Evolutionary conservation across 2,113 vertebrate species (phyloP).

Genomic region (Erythrocercus mccallii): DNA sequence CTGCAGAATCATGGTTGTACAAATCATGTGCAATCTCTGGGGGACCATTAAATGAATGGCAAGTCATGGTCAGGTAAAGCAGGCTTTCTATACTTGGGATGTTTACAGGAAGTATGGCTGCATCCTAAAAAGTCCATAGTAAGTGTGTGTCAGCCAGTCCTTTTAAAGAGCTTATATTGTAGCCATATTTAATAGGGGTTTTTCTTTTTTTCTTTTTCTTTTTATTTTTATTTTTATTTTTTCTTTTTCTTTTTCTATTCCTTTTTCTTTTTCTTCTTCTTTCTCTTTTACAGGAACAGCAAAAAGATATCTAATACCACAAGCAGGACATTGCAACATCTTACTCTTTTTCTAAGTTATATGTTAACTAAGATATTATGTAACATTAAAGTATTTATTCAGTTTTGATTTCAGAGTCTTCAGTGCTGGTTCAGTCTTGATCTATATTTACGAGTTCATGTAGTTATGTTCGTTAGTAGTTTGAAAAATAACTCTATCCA

Average conservation of each 20-base stretch:
- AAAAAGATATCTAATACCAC: neutral
- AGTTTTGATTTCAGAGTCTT: conserved; percentile 1
- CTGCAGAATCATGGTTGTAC: neutral
- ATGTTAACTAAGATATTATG: conserved; percentile 55
- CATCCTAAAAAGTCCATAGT: neutral
- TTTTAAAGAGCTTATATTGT: neutral
- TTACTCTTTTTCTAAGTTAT: conserved; percentile 26
- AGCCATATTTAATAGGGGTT: neutral
- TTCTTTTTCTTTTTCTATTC: neutral
- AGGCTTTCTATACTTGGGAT: neutral
- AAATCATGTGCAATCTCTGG: neutral
- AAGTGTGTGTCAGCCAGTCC: neutral
- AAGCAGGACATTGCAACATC: conserved; percentile 3
- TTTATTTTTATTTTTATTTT: no score
- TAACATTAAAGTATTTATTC: conserved; percentile 43
- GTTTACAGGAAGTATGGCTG: neutral
- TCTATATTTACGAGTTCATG: neutral
- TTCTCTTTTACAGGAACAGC: neutral
- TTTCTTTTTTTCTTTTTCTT: neutral
- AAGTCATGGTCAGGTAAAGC: neutral
- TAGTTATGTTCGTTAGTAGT: neutral
- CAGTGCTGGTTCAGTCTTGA: neutral
- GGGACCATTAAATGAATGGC: neutral
- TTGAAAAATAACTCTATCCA: neutral
- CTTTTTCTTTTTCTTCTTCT: neutral